Conservation (phyloP, 2,797 vertebrate species). For the Syndactyla subalaris region DNA sequence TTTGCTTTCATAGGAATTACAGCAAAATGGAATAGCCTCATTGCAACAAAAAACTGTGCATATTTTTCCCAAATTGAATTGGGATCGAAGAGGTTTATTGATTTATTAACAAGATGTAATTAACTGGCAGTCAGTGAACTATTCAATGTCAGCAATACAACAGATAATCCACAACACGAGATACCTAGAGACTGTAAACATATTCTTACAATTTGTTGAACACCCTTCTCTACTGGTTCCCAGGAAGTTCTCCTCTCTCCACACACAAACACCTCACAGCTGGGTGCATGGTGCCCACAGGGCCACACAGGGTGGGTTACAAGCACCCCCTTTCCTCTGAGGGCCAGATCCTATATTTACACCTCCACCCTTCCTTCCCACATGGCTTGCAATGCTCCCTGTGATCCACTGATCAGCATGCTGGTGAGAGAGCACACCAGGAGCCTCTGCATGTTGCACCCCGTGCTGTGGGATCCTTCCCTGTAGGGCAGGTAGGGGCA, state of each 20-base stretch:
- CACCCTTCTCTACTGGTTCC: neutral
- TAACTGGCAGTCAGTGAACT: constrained; percentile 1
- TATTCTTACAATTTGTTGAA: neutral
- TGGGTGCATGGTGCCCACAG: accelerated
- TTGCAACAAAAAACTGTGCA: neutral
- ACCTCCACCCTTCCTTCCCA: accelerated
- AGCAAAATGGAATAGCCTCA: neutral
- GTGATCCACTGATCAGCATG: accelerated
- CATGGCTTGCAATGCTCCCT: neutral
- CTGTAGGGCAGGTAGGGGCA: accelerated
- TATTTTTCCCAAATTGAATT: neutral
- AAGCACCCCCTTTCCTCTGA: neutral
- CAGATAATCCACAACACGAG: neutral
- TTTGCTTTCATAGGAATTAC: neutral
- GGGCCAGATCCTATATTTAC: neutral
- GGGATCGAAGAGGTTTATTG: neutral
- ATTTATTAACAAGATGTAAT: constrained; percentile 52
- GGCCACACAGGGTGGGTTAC: accelerated
- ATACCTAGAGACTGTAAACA: neutral
- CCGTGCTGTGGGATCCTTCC: accelerated
- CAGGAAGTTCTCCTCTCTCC: neutral
- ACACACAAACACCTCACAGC: neutral
- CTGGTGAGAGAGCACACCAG: accelerated
- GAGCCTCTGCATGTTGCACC: too few species aligned
- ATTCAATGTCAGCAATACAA: neutral